phyloP scores from a whole-genome alignment of 2,797 vertebrate species.

The Coluber constrictor region DNA sequence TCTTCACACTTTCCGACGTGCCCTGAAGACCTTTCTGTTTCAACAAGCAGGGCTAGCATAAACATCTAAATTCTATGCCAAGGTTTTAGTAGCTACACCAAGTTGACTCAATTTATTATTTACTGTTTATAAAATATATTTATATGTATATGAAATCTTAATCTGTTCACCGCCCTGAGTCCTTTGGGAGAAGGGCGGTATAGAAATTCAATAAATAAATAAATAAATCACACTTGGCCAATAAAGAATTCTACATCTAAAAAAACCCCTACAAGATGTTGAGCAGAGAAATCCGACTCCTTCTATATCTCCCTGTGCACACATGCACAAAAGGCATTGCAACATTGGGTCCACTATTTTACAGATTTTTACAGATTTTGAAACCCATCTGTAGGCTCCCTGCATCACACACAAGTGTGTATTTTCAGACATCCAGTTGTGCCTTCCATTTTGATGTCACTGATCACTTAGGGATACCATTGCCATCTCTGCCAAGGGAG shows the following conservation, averaged over 20 bases:
- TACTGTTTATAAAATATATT: too few relatives aligned
- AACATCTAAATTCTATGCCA: too few relatives aligned
- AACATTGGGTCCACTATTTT: neutral
- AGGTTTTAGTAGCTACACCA: too few relatives aligned
- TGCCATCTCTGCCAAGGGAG: neutral
- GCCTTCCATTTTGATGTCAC: neutral
- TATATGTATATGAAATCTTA: too few relatives aligned
- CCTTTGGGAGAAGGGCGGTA: too few relatives aligned
- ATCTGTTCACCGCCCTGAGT: too few relatives aligned
- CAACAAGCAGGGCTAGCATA: too few relatives aligned
- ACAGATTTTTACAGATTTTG: neutral
- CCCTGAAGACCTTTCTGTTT: too few relatives aligned
- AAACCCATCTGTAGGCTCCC: neutral
- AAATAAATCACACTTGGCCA: neutral
- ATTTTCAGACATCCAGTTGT: neutral
- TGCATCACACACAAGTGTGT: neutral
- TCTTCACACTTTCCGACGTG: too few relatives aligned
- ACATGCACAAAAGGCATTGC: neutral
- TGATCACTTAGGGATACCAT: neutral
- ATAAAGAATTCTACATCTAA: neutral
- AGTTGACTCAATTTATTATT: too few relatives aligned
- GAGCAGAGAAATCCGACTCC: neutral
- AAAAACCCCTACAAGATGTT: neutral
- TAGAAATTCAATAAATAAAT: too few relatives aligned
- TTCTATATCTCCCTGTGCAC: neutral